Base-by-base conservation (phyloP, 2,888 invertebrate genomes). In the Ctenicera cuprea region DNA sequence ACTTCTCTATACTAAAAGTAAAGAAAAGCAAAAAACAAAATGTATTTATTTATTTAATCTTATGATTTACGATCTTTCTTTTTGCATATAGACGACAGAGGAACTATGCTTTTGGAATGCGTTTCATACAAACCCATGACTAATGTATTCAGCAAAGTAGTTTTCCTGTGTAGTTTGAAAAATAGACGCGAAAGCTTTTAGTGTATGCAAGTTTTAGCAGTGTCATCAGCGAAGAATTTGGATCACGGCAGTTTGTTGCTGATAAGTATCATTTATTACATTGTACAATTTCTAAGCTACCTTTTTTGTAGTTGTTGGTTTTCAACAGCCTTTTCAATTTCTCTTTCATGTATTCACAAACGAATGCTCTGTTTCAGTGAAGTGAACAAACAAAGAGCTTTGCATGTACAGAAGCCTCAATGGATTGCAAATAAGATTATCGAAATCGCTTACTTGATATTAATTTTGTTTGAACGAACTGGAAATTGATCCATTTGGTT, bases 211-310 rank as follows among this genome's bases (percentile, higher is more conserved):
- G 16, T 45, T 45, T 45, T 18, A 16, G 45, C 45, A 45, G 0
- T 45, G 45, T 45, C 45, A 45, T 14, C 45, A 45, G 16, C 45
- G 45, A 45, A 45, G 16, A 5, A 18, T 45, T 45, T 45, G 1
- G 14, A 45, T 45, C 9, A 9, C 16, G 16, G 16, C 16, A 0
- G 50, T 22, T 50, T 22, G 9, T 18, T 12, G 22, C 12, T 22
- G 11, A 50, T 50, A 50, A 50, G 22, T 22, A 50, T 22, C 50
- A 50, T 22, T 50, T 50, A 22, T 22, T 50, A 50, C 12, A 22
- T 3, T 22, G 20, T 9, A 50, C 8, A 18, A 45, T 9, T 9
- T 45, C 9, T 16, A 11, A 18, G 33, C 45, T 5, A 18, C 18
- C 7, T 16, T 20, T 50, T 50, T 12, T 22, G 12, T 22, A 11